Conservation (phyloP, 2,888 invertebrate species). For the Zeuzera pyrina region DNA sequence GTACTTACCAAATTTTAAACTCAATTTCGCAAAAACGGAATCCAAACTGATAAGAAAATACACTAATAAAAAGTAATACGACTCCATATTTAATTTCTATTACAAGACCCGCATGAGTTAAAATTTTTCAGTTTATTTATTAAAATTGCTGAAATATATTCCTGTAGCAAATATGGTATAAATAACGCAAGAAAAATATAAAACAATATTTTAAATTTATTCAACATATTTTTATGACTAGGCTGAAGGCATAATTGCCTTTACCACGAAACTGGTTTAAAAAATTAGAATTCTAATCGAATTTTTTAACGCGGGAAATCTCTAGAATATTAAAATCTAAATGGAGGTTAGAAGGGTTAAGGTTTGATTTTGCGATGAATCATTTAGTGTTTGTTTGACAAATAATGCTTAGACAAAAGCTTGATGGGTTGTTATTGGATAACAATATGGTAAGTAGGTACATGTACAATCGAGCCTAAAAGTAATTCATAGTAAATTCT, state of each 20-base stretch:
- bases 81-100: slow-evolving; percentile 25
- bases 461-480: too few species aligned
- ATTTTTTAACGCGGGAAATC: slow-evolving; percentile 1
- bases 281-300: not conserved
- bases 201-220: slow-evolving; percentile 54
- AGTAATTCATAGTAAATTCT: too few species aligned
- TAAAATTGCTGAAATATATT: slow-evolving; percentile 55
- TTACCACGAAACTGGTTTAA: not conserved
- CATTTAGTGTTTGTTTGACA: slow-evolving; percentile 22
- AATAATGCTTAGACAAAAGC: slow-evolving; percentile 34
- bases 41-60: slow-evolving; percentile 36
- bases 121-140: slow-evolving; percentile 44
- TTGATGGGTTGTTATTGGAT: slow-evolving; percentile 19
- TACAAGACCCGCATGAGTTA: slow-evolving; percentile 32
- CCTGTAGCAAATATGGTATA: slow-evolving; percentile 57
- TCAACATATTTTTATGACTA: slow-evolving; percentile 34
- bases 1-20: slow-evolving; percentile 52
- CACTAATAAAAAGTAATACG: slow-evolving; percentile 25
- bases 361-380: slow-evolving; percentile 14
- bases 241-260: slow-evolving; percentile 1
- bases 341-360: slow-evolving; percentile 5
- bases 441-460: too few species aligned
- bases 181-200: slow-evolving; percentile 48
- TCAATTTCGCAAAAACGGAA: slow-evolving; percentile 46
- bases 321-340: not conserved